Evolutionary conservation across 2,888 invertebrate genomes (phyloP), one percentile per base, ranked within the genome.

Genomic region (Anoncus sp.): DNA sequence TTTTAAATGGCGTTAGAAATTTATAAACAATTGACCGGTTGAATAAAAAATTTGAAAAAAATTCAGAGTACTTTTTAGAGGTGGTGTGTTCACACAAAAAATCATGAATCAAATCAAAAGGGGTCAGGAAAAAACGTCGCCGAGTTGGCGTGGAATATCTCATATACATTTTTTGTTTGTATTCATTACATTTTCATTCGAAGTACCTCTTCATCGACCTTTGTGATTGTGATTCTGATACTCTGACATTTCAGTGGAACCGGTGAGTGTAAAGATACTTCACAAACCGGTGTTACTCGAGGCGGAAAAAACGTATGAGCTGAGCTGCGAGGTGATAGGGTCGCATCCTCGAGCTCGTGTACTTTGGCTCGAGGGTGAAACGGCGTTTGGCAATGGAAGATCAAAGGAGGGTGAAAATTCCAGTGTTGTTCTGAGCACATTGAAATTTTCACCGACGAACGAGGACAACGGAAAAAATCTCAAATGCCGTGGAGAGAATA

Each of bases 401-500:
- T 40, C 70, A 51, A 69, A 70, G 74, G 86, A 88, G 62, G 84
- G 83, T 35, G 86, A 85, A 20, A 83, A 95, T 89, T 95, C 95
- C 81, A 96, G 95, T 24, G 93, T 94, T 90, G 95, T 97, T 77
- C 93, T 94, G 88, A 97, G 96, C 90, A 95, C 94, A 67, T 92
- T 97, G 83, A 94, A 95, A 83, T 97, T 97, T 91, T 94, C 95
- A 85, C 97, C 97, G 16, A 92, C 94, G 83, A 96, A 97, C 1
- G 97, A 97, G 87, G 97, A 98, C 90, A 96, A 97, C 88, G 95
- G 96, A 7, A 95, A 96, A 73, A 94, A 94, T 88, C 93, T 98
- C 81, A 96, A 96, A 90, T 98, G 97, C 90, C 95, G 96, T 85
- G 97, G 97, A 5, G 96, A 96, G 89, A 98, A 98, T 93, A 96